Evolutionary conservation across 1,140 invertebrate species (phyloP), one percentile per base, ranked within the genome.

Genomic region (Scaptomyza montana): DNA sequence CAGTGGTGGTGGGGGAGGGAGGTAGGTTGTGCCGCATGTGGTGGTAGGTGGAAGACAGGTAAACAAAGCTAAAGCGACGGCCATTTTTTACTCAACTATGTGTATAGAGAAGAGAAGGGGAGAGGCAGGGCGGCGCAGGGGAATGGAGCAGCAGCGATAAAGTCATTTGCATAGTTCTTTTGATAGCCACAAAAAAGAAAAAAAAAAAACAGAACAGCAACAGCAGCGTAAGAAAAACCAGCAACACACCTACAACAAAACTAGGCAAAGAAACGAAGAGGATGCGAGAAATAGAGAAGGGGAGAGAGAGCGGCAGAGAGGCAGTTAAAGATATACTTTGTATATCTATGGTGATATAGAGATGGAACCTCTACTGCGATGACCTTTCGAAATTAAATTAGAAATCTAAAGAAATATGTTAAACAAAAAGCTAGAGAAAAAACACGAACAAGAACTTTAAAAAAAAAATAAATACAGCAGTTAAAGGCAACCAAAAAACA

Each of bases 361-460:
- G 50, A 21, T 13, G 25, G 49, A 46, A 5, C 33, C 9, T 54
- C 50, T 67, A 47, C 75, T 69, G 50, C 75, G 82, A 82, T 89
- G 87, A 86, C 82, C 82, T 87, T 82, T 89, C 68, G 68, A 87
- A 82, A 86, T 86, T 78, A 87, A 86, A 82, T 87, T 79, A 87
- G 67, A 86, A 86, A 71, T 78, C 63, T 53, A 69, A 78, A 74
- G 61, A 62, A 66, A 62, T 30, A 39, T 56, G 36, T 39, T 49
- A 59, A 53, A 69, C 57, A 74, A 74, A 62, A 69, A 36, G 19
- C 28, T 19, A 21, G 13, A 36, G 25, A 47, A 12, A 46, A 36
- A 45, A 63, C 36, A 60, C 25, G 25, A 43, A 46, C 45, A 78
- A 41, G 39, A 41, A 41, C n/a, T 41, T n/a, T 25, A 9, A 9